Conservation (phyloP, 2,888 invertebrate genomes). For the Euzophera pinguis region DNA sequence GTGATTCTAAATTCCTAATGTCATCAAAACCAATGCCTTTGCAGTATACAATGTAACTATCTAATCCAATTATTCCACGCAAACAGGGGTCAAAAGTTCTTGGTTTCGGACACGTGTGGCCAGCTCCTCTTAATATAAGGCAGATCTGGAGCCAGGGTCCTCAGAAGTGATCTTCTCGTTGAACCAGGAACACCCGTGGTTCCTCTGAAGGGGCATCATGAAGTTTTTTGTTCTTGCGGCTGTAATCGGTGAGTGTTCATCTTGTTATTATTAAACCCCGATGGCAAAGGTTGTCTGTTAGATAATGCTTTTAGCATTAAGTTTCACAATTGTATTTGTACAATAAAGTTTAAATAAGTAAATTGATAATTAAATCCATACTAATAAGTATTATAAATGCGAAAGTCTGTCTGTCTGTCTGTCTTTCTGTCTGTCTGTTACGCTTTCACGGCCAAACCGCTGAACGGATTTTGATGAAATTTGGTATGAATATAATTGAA, state of each 20-base stretch:
- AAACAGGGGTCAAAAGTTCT: not conserved
- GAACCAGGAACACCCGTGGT: conserved; percentile 28
- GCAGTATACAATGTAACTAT: conserved; percentile 6
- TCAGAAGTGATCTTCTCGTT: conserved; percentile 60
- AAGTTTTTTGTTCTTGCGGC: conserved; percentile 64
- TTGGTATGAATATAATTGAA: too few relatives aligned
- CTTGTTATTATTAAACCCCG: too few relatives aligned
- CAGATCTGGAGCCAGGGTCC: not conserved
- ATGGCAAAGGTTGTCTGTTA: too few relatives aligned
- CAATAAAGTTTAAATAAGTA: too few relatives aligned
- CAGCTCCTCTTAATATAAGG: conserved; percentile 49
- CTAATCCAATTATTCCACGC: not conserved
- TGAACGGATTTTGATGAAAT: too few relatives aligned
- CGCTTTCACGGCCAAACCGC: too few relatives aligned
- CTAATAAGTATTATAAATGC: too few relatives aligned
- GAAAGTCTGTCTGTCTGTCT: too few relatives aligned
- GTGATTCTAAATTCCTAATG: not conserved
- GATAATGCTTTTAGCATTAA: too few relatives aligned
- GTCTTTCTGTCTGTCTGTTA: too few relatives aligned
- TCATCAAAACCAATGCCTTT: not conserved
- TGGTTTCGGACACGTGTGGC: conserved; percentile 42
- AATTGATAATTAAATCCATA: too few relatives aligned
- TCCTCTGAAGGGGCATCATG: conserved; percentile 41
- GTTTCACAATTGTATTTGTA: too few relatives aligned
- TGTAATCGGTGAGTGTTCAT: conserved; percentile 55